Percentiles rank a stretch among this genome's conserved stretches.
Conservation (phyloP, 2,113 vertebrate species). For the Myotis lucifugus region DNA sequence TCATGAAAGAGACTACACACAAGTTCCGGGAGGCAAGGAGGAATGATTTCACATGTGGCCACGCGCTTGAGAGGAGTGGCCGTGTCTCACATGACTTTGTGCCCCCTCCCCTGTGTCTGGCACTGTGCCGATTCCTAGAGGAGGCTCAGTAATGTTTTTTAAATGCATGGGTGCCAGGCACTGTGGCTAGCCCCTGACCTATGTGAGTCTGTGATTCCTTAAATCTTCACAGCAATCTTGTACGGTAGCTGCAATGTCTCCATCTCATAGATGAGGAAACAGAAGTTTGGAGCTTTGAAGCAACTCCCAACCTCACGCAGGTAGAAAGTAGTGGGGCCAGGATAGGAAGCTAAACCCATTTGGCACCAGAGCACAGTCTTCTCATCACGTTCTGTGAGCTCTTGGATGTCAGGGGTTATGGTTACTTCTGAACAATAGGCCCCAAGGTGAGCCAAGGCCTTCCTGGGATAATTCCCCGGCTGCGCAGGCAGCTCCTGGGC, state of each 20-base stretch:
- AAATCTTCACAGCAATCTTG: neutral
- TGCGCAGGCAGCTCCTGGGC: neutral
- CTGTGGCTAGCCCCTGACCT: neutral
- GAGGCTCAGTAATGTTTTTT: neutral
- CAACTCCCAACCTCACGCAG: neutral
- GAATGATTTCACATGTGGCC: rapidly evolving
- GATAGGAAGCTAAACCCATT: neutral
- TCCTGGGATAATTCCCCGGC: neutral
- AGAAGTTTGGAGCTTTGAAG: neutral
- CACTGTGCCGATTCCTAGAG: neutral
- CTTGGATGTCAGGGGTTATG: neutral
- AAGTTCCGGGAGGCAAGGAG: neutral
- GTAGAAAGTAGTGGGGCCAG: neutral
- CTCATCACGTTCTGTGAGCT: neutral
- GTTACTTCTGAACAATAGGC: neutral
- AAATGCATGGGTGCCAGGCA: neutral
- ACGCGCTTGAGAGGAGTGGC: neutral
- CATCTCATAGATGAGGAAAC: neutral
- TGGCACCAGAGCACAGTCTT: neutral
- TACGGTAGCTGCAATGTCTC: neutral
- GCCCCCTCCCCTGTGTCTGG: neutral
- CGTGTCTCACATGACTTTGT: neutral
- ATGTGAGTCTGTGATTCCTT: neutral
- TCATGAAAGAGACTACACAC: neutral
- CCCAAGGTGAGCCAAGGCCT: neutral